Evolutionary conservation across 2,797 vertebrate genomes (phyloP), one percentile per base, ranked within the genome.

Genomic region (Sebastes alutus): DNA sequence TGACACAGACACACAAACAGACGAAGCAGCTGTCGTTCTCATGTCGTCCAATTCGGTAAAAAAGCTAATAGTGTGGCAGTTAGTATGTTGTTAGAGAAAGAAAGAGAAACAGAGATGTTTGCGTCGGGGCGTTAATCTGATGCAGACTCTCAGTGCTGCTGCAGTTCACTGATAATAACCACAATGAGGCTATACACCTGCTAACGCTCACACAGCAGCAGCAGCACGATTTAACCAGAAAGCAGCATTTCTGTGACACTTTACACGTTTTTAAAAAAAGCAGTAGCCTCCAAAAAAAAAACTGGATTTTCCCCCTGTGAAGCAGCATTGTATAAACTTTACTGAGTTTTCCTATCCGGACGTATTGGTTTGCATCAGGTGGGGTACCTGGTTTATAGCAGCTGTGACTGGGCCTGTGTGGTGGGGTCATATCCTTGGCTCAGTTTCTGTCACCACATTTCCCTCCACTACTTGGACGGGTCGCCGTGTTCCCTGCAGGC

Each of bases 171-270:
- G 87, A 92, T 93, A 93, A 93, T 81, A 93, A 94, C 95, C 92
- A 93, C 95, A 94, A 93, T 92, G 90, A 95, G 94, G 95, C 94
- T 93, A 23, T 52, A 94, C 94, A 96, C 94, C 94, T 96, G 95
- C 86, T 93, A 68, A 77, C 89, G 79, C 68, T 79, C 83, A 81
- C 81, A 75, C 84, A 85, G 86, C 80, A 87, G 46, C 46, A 46
- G 42, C 42, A 46, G 42, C 22, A 35, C 83, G 59, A 75, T 91
- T 89, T 88, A 72, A 72, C 82, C 71, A 77, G 80, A 87, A 59
- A 81, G 60, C 71, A 65, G 74, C 73, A 22, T 85, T 90, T 87
- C 49, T 75, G 22, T 69, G 32, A 67, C 65, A 56, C 72, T 78
- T 63, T 58, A 35, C 20, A 22, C 6, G 29, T 32, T 64, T 61